phyloP scores from a whole-genome alignment of 53 echinoderm and acorn worm species.

The Paelopatides confundens region DNA sequence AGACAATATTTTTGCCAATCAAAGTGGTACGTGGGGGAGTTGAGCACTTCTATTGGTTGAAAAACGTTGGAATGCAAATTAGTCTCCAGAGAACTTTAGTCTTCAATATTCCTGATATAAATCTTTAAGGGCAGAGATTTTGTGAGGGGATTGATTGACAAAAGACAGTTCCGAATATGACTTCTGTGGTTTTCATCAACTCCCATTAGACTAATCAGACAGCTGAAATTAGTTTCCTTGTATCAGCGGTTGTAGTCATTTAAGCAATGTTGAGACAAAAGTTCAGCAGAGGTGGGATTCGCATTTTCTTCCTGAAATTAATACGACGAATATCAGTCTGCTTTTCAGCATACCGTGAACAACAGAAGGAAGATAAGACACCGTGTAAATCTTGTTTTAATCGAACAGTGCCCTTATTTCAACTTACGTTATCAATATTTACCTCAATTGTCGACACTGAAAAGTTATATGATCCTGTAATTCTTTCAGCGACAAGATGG shows the following conservation, averaged over 20 bases:
- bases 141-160: neutral
- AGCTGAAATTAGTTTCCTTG: neutral
- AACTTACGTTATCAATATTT: too few relatives aligned
- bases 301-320: too few relatives aligned
- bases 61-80: neutral
- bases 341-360: neutral
- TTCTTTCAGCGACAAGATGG: neutral
- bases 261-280: neutral
- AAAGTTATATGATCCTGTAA: neutral
- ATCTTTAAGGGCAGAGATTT: neutral
- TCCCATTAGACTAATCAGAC: neutral
- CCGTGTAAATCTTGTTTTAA: neutral
- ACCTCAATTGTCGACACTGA: neutral
- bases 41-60: too few relatives aligned
- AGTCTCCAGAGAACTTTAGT: neutral
- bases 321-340: neutral
- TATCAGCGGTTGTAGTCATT: neutral
- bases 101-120: neutral
- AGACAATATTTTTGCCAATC: too few relatives aligned
- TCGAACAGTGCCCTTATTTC: neutral
- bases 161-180: neutral
- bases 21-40: too few relatives aligned
- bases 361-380: neutral
- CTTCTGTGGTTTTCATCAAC: neutral
- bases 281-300: constrained; percentile 2